phyloP scores from a whole-genome alignment of 2,797 vertebrate genomes.

The Spizella passerina region DNA sequence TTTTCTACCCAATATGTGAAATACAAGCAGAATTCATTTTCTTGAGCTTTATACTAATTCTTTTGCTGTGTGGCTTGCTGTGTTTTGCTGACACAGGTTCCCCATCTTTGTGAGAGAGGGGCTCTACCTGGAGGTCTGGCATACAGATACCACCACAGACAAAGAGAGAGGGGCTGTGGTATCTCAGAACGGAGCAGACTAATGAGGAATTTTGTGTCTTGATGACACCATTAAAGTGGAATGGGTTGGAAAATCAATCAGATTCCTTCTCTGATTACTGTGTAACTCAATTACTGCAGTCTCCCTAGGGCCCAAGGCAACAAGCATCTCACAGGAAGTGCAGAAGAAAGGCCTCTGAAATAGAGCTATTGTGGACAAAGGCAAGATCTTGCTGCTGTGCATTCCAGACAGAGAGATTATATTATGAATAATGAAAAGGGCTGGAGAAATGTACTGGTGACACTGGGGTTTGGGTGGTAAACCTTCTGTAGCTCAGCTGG shows the following conservation, averaged over 20 bases:
- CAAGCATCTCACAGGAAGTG: not conserved
- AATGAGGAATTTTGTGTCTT: not conserved
- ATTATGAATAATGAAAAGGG: not conserved
- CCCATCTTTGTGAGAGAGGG: not conserved
- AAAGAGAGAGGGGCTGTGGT: not conserved
- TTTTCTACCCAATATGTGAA: not conserved
- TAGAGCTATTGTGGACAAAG: not conserved
- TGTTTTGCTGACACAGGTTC: not conserved
- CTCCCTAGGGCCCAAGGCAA: not conserved
- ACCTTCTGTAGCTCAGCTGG: not conserved
- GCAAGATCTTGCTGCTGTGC: not conserved
- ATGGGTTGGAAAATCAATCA: constrained; percentile 47
- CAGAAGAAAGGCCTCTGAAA: not conserved
- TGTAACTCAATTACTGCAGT: constrained; percentile 26
- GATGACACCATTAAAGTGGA: constrained; percentile 40
- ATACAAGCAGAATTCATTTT: not conserved
- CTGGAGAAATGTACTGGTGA: not conserved
- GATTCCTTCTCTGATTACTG: constrained; percentile 42
- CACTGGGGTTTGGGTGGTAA: not conserved
- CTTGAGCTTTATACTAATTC: not conserved
- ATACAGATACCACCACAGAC: not conserved
- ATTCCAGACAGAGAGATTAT: not conserved
- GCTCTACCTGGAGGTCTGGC: not conserved
- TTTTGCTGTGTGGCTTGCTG: not conserved
- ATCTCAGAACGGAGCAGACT: not conserved